Base-by-base conservation (phyloP, 92 coral and sea anemone genomes). In the Phenganax subtilis region DNA sequence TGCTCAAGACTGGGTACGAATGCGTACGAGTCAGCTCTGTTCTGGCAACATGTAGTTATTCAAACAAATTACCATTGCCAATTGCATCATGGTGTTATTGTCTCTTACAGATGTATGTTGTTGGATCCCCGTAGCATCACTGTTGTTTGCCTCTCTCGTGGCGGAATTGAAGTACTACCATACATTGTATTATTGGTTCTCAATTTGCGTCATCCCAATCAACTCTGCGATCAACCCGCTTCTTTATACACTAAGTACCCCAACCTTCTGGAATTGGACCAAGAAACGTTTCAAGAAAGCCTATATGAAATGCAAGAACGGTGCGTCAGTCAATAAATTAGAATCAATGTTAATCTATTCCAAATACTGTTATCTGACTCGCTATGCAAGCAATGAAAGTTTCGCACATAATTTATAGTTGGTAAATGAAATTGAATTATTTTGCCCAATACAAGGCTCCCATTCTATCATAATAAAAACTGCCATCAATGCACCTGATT, bases 171-270 rank as follows among this genome's bases (percentile, higher is more conserved):
- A 73, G 11, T 17, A 17, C 0, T 28, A 73, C 54, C 30, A 52
- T 6, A 3, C 14, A 8, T 56, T 73, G 58, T 73, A 73, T 73
- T 30, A 30, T 1, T 51, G 57, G 59, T 73, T 73, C 59, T 73
- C 60, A 10, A 53, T 73, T 17, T 73, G 77, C 0, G 59, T 73
- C 54, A 73, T 73, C 30, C 77, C 77, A 30, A 73, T 73, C 77
- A 73, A 73, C 60, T 79, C 83, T 30, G 83, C 83, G 53, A 79
- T 79, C 83, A 79, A 79, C 15, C 83, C 83, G 12, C 7, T 79
- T 15, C 55, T 79, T 20, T 79, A 79, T 53, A 79, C 83, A 2
- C 9, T 73, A 12, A 14, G 77, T 56, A 12, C 63, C 10, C 77
- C 77, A 52, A n/a, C 59, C 7, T 73, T 73, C 59, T 73, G 77